Base-by-base conservation (phyloP, 2,113 vertebrate species). In the Engraulis encrasicolus region DNA sequence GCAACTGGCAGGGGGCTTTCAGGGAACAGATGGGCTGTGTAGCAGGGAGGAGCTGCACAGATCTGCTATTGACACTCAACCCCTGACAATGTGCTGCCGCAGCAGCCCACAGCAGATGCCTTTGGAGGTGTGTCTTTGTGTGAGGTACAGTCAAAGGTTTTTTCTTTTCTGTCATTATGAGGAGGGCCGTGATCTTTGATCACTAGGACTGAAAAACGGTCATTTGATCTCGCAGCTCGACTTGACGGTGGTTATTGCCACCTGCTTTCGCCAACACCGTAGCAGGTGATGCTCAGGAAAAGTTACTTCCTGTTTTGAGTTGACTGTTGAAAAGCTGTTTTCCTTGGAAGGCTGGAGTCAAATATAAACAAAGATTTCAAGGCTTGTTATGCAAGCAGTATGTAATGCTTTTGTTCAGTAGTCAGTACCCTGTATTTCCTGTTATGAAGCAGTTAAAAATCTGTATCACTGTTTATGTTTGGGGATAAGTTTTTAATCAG, bases 11-110 rank as follows among this genome's bases (percentile, higher is more conserved):
- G 74, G 50, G 83, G 79, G 78, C 18, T 77, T 27, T 50, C 83
- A 79, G 50, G 23, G 78, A 83, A 85, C 86, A 90, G 89, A 89
- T 87, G 88, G 87, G 45, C 66, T 50, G 66, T 86, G 83, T 40
- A 11, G 23, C n/a, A 20, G 45, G 52, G 61, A 85, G 85, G 78
- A 78, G 80, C 79, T n/a, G n/a, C n/a, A 2, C 40, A 37, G 52
- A 52, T 49, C 31, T 83, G 81, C 79, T 78, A 45, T 58, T 48
- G n/a, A 40, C 80, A 71, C 86, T 85, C 78, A 87, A 85, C 82
- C 80, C 79, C 40, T 66, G 77, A 40, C 78, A 49, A 27, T 66
- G 84, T 31, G 81, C 77, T 71, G 78, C 31, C 74, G 23, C 84
- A 48, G n/a, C n/a, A n/a, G n/a, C n/a, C n/a, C 48, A 79, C 66